Conservation (phyloP, 2,888 invertebrate genomes). For the Phaedon cochleariae region DNA sequence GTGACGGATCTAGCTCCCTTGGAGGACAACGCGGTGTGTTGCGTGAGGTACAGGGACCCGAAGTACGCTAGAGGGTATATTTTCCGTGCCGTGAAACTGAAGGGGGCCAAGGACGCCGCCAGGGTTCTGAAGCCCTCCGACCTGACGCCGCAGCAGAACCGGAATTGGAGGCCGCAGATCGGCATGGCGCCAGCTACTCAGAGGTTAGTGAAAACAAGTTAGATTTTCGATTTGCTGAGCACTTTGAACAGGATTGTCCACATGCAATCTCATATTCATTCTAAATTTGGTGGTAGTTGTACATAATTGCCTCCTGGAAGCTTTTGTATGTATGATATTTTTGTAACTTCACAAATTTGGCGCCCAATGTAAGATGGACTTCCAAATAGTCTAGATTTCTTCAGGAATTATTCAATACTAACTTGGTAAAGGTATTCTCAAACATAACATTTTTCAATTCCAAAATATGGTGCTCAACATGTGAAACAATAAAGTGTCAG, state of each 20-base stretch:
- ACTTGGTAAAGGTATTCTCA: too few species aligned
- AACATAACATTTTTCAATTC: too few species aligned
- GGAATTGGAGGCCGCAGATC: conserved; percentile 80
- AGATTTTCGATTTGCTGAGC: background rate
- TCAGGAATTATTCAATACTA: too few species aligned
- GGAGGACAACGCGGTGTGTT: conserved; percentile 68
- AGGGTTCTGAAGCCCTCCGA: conserved; percentile 82
- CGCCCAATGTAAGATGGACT: conserved; percentile 7
- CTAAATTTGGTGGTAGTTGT: too few species aligned
- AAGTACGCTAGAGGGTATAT: conserved; percentile 76
- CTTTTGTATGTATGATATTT: too few species aligned
- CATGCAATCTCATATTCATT: too few species aligned
- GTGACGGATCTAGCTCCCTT: conserved; percentile 74
- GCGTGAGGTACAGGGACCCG: conserved; percentile 83
- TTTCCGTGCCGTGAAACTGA: conserved; percentile 78
- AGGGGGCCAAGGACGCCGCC: conserved; percentile 75
- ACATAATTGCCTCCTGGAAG: too few species aligned
- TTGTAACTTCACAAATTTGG: background rate
- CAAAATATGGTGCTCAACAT: too few species aligned
- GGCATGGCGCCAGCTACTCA: conserved; percentile 66
- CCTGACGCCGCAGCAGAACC: conserved; percentile 69
- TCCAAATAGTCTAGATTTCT: too few species aligned
- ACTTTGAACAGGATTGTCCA: too few species aligned
- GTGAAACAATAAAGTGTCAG: too few species aligned
- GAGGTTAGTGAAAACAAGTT: conserved; percentile 45